Conservation (phyloP, 2,113 vertebrate species). For the Gasterosteus aculeatus region DNA sequence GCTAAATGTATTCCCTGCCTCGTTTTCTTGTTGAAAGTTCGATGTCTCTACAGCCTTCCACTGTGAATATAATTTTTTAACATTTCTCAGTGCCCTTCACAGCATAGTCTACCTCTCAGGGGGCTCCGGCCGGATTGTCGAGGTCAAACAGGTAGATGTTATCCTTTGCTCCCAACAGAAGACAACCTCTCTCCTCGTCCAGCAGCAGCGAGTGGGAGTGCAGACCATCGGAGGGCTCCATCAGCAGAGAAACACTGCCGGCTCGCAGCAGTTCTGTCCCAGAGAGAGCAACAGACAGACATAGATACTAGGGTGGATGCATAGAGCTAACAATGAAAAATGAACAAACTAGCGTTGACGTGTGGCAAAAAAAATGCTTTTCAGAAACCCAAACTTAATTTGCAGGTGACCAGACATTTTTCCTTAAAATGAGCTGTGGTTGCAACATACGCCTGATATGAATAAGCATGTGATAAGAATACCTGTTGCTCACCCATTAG, state of each 20-base stretch:
- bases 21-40: neutral
- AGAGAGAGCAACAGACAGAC: conserved; percentile 26
- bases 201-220: conserved; percentile 92
- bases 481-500: conserved; percentile 28
- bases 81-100: neutral
- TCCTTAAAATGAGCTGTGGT: conserved; percentile 16
- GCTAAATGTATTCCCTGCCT: neutral
- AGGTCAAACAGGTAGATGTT: conserved; percentile 92
- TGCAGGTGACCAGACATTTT: conserved; percentile 22
- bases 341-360: conserved; percentile 8
- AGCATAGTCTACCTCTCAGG: conserved; percentile 85
- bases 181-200: conserved; percentile 91
- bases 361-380: neutral
- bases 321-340: conserved; percentile 9
- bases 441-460: conserved; percentile 6
- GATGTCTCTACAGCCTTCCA: neutral
- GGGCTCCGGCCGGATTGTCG: conserved; percentile 88
- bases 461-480: conserved; percentile 43
- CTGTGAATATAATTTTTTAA: neutral
- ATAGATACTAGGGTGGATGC: conserved; percentile 3
- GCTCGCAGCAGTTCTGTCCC: conserved; percentile 89
- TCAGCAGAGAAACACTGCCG: conserved; percentile 89
- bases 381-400: conserved; percentile 6
- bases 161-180: conserved; percentile 91
- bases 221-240: conserved; percentile 88